Evolutionary conservation across 2,888 invertebrate genomes (phyloP).

Genomic region (Odontocolon sp.): DNA sequence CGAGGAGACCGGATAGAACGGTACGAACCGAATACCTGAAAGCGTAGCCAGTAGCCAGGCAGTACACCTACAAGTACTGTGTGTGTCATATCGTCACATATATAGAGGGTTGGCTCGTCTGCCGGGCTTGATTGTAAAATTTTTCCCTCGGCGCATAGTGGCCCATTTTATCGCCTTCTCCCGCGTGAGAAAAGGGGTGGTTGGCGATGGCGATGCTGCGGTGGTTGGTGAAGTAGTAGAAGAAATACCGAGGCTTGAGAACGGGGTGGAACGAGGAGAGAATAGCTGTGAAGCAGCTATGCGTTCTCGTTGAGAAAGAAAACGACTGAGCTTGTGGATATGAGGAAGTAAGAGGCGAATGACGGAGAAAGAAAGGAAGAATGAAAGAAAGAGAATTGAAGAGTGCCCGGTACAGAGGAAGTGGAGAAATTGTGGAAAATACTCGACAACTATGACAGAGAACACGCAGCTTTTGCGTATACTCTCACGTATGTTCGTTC

Average conservation of each 20-base stretch:
- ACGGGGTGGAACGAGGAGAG: conserved; percentile 1
- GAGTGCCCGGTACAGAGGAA: conserved; percentile 18
- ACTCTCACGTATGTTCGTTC: conserved; percentile 28
- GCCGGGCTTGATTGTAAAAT: conserved; percentile 73
- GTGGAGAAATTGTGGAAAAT: conserved; percentile 52
- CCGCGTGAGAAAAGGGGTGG: conserved; percentile 31
- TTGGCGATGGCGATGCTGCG: conserved; percentile 45
- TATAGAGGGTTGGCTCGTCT: conserved; percentile 20
- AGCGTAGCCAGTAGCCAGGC: conserved; percentile 56
- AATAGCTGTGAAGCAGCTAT: background rate
- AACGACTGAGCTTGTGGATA: conserved; percentile 13
- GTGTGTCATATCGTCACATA: conserved; percentile 26
- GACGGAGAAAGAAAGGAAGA: conserved; percentile 33
- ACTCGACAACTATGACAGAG: conserved; percentile 36
- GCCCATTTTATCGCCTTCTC: conserved; percentile 74
- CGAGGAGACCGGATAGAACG: conserved; percentile 56
- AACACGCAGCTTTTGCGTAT: conserved; percentile 42
- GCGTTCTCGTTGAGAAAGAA: conserved; percentile 36
- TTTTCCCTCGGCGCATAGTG: conserved; percentile 72
- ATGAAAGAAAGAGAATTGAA: conserved; percentile 24
- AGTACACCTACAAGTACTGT: conserved; percentile 52
- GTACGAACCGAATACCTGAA: conserved; percentile 46
- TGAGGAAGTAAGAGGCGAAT: conserved; percentile 33
- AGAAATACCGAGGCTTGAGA: conserved; percentile 38
- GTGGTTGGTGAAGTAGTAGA: conserved; percentile 46